A percentile compares a stretch with the other conserved stretches of the same genome.
Conservation (phyloP, 2,113 vertebrate genomes). For the Eptesicus fuscus region DNA sequence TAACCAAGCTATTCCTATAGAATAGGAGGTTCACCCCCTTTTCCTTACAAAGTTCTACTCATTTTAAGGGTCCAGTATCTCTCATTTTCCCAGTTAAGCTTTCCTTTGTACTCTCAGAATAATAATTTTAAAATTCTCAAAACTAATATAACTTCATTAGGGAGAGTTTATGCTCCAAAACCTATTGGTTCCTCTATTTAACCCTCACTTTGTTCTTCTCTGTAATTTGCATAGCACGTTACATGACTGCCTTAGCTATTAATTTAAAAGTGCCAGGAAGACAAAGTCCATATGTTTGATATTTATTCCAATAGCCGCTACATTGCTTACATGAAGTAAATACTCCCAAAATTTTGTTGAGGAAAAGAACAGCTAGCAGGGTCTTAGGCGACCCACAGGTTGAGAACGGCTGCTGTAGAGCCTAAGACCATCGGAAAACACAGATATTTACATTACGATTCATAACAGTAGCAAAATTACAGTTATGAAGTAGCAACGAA, state of each 20-base stretch:
- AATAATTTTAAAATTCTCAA: neutral
- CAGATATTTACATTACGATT: no score
- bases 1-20: conserved; percentile 35
- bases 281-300: neutral
- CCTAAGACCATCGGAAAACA: no score
- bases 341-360: neutral
- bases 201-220: neutral
- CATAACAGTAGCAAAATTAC: no score
- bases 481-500: no score
- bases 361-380: neutral
- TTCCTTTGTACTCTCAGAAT: conserved; percentile 3
- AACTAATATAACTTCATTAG: neutral
- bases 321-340: neutral
- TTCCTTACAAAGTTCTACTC: neutral
- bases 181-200: neutral
- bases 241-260: neutral
- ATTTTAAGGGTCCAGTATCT: neutral
- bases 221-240: neutral
- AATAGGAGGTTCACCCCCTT: neutral
- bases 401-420: no score
- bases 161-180: neutral
- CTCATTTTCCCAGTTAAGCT: neutral
- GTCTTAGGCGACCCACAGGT: no score
- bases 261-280: neutral
- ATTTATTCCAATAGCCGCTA: neutral